Conservation (phyloP, 2,797 vertebrate genomes). For the Smutsia gigantea region DNA sequence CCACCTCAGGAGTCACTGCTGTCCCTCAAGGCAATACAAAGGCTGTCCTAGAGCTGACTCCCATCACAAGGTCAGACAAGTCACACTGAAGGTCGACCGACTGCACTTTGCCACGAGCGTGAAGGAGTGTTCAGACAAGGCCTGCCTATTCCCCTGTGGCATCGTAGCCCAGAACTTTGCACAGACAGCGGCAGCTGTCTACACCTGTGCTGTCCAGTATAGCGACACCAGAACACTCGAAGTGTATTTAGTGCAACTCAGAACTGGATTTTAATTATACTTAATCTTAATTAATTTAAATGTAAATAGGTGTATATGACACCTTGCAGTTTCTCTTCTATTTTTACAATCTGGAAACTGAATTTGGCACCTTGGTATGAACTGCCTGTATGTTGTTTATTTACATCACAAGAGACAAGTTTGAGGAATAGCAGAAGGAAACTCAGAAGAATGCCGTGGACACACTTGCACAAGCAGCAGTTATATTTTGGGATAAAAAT, state of each 20-base stretch:
- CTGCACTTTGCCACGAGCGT: not conserved
- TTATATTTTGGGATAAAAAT: slow-evolving; percentile 14
- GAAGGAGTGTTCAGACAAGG: not conserved
- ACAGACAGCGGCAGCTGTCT: not conserved
- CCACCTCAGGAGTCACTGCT: not conserved
- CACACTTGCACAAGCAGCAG: not conserved
- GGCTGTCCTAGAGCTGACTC: not conserved
- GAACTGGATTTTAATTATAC: not conserved
- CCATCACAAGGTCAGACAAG: not conserved
- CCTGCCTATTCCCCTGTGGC: not conserved
- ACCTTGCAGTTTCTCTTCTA: not conserved
- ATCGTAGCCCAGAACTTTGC: not conserved
- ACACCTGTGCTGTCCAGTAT: not conserved
- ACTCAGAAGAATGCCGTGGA: not conserved
- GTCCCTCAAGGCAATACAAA: not conserved
- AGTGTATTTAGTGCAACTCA: not conserved
- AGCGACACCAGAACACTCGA: not conserved
- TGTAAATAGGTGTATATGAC: not conserved
- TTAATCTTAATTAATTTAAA: not conserved
- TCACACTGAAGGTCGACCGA: not conserved
- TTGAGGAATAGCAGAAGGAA: not conserved
- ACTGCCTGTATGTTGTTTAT: not conserved
- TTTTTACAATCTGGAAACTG: not conserved
- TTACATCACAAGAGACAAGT: not conserved
- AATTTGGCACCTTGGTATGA: not conserved